Percentiles rank a stretch among this genome's conserved stretches.
phyloP scores from a whole-genome alignment of 2,797 vertebrate genomes.

The Eutrigla gurnardus region DNA sequence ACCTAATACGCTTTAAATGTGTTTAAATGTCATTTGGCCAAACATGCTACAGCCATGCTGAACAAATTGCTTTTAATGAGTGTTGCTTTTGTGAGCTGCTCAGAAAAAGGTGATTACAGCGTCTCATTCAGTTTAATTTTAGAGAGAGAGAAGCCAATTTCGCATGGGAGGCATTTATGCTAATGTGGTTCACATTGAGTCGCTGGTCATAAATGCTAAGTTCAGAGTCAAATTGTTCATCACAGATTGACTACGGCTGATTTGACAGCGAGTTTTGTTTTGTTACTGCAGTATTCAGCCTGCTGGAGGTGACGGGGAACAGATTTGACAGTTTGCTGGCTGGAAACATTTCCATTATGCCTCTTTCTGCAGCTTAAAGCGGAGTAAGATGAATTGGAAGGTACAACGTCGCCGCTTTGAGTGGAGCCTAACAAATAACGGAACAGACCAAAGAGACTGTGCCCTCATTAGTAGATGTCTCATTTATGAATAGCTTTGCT shows the following conservation, averaged over 20 bases:
- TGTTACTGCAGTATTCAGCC: neutral
- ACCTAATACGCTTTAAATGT: conserved; percentile 43
- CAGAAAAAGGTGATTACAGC: conserved; percentile 14
- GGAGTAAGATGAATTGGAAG: conserved; percentile 10
- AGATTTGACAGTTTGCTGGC: conserved; percentile 40
- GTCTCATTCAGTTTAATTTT: too few relatives aligned
- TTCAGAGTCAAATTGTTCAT: conserved; percentile 15
- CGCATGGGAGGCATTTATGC: conserved; percentile 45
- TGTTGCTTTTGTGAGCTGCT: conserved; percentile 14
- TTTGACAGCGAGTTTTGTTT: conserved; percentile 20
- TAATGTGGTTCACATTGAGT: conserved; percentile 25
- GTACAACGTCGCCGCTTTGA: conserved; percentile 4
- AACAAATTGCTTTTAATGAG: conserved; percentile 12
- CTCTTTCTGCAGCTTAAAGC: conserved; percentile 13
- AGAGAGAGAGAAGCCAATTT: too few relatives aligned
- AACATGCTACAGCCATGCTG: conserved; percentile 7
- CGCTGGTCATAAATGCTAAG: conserved; percentile 18
- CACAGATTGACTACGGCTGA: conserved; percentile 7
- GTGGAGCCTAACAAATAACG: conserved; percentile 13
- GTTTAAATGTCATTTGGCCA: conserved; percentile 18
- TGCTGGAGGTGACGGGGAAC: conserved; percentile 24
- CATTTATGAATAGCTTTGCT: neutral
- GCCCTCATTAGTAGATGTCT: conserved; percentile 1
- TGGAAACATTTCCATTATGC: conserved; percentile 21
- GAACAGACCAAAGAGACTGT: neutral